Conservation (phyloP, 2,888 invertebrate species). For the Portevinia maculata region DNA sequence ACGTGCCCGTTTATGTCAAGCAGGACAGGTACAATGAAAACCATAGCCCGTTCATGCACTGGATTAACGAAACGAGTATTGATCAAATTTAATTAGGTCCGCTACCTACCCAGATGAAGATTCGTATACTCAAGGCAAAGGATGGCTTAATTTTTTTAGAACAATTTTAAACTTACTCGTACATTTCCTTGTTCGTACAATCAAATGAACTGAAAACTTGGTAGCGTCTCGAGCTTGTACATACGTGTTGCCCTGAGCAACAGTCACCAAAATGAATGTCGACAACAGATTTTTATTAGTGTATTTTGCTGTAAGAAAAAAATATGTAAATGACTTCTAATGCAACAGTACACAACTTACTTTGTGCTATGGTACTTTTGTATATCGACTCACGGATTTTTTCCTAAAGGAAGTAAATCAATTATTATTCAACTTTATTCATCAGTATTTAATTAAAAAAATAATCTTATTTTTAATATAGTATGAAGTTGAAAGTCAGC, state of each 20-base stretch:
- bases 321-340: neutral
- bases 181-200: constrained; percentile 80
- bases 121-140: no score
- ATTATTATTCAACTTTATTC: no score
- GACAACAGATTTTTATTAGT: constrained; percentile 78
- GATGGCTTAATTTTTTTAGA: neutral
- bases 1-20: no score
- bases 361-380: constrained; percentile 78
- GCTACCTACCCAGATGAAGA: no score
- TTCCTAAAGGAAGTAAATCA: constrained; percentile 69
- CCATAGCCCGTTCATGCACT: no score
- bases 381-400: constrained; percentile 76
- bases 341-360: constrained; percentile 77
- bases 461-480: no score
- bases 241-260: constrained; percentile 74
- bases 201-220: constrained; percentile 78
- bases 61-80: no score
- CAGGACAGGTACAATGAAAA: no score
- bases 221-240: constrained; percentile 68
- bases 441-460: no score
- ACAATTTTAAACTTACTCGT: constrained; percentile 75
- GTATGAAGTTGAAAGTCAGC: neutral
- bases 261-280: constrained; percentile 79
- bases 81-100: no score
- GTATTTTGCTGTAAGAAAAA: constrained; percentile 78